Percentiles rank a stretch among this genome's conserved stretches.
These are phyloP conservation scores for Macaria notata DNA, from an alignment of 2,888 invertebrate species.

Conservation along the genomic window DNA sequence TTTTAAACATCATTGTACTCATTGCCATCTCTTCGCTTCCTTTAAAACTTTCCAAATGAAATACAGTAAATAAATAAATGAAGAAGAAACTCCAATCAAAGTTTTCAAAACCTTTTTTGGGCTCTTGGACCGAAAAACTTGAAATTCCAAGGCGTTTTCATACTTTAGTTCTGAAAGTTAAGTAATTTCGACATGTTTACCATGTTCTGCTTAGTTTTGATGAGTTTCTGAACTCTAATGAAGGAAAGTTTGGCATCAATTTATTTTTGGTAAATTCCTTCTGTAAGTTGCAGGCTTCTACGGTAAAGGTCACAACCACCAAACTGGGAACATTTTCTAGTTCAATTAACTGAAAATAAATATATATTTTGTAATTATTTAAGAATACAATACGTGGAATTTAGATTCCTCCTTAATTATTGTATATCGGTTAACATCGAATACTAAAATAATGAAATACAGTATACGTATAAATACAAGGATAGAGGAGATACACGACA, in stretches of 20 bases:
- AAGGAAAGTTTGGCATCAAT: slow-evolving; percentile 20
- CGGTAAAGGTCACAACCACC: neutral
- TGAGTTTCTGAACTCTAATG: slow-evolving; percentile 25
- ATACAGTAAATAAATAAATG: slow-evolving; percentile 1
- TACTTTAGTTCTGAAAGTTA: slow-evolving; percentile 7
- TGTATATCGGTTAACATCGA: too few relatives aligned
- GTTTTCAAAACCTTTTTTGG: slow-evolving; percentile 1
- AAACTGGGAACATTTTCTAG: too few relatives aligned
- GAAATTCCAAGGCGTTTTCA: neutral
- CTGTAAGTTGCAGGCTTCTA: slow-evolving; percentile 4
- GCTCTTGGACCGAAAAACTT: neutral
- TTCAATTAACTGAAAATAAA: too few relatives aligned
- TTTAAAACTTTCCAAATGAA: neutral
- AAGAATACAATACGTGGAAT: too few relatives aligned
- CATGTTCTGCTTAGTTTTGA: slow-evolving; percentile 21
- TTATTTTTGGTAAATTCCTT: slow-evolving; percentile 16
- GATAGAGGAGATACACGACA: too few relatives aligned
- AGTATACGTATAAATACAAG: too few relatives aligned
- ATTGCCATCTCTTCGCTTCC: neutral
- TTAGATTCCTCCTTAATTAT: too few relatives aligned
- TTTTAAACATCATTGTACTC: too few relatives aligned
- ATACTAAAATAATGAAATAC: too few relatives aligned
- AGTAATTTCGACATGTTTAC: slow-evolving; percentile 15
- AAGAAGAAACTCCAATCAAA: slow-evolving; percentile 3
- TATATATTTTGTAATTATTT: too few relatives aligned